Conservation (phyloP, 2,888 invertebrate genomes). For the Diplolepis rosae region DNA sequence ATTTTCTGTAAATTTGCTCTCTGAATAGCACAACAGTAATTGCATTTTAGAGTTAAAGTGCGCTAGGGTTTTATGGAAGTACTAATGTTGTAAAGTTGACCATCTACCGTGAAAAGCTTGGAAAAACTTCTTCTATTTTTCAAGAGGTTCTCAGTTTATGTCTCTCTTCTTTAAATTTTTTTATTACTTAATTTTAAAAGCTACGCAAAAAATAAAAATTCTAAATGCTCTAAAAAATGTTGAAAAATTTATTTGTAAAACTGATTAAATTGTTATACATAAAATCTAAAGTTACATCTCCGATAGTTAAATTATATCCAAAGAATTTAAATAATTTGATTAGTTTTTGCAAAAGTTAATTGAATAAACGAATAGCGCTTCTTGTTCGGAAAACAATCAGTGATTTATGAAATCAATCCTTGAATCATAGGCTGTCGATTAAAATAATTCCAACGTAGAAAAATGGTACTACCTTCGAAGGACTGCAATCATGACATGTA, state of each 20-base stretch:
- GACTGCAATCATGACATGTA: slow-evolving; percentile 1
- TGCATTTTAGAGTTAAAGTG: slow-evolving; percentile 25
- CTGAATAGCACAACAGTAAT: slow-evolving; percentile 20
- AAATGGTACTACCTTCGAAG: slow-evolving; percentile 12
- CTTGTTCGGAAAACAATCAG: background rate
- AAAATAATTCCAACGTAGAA: slow-evolving; percentile 7
- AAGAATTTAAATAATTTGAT: background rate
- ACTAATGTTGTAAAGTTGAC: slow-evolving; percentile 27
- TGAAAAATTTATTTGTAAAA: too few relatives aligned
- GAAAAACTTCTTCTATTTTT: slow-evolving; percentile 21
- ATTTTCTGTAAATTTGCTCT: slow-evolving; percentile 24
- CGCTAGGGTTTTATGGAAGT: slow-evolving; percentile 6
- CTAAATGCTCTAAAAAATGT: too few relatives aligned
- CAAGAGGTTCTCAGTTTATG: background rate
- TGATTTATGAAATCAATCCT: background rate
- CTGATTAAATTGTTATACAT: too few relatives aligned
- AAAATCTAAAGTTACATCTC: background rate
- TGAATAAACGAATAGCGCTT: background rate
- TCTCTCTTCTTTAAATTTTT: background rate
- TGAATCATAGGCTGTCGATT: background rate
- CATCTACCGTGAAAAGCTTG: slow-evolving; percentile 27
- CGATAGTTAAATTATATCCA: background rate
- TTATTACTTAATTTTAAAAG: background rate
- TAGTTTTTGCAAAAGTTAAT: background rate
- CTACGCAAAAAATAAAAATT: too few relatives aligned